Conservation (phyloP, 2,888 invertebrate genomes). For the Mesorhabditis spiculigera region DNA sequence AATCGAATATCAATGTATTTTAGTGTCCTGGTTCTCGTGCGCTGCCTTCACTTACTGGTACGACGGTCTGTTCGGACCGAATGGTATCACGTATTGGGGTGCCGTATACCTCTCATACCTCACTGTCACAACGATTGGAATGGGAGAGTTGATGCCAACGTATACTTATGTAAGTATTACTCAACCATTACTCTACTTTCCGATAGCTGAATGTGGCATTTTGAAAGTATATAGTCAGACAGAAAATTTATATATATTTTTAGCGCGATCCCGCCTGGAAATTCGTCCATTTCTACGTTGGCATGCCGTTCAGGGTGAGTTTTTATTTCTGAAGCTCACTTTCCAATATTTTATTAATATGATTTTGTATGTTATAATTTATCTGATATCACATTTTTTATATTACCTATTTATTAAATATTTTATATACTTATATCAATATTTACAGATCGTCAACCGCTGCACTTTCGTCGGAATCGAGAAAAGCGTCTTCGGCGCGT, state of each 20-base stretch:
- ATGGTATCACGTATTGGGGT: not conserved
- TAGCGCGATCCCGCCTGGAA: constrained; percentile 6
- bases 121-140: not conserved
- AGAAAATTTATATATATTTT: not conserved
- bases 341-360: too few species aligned
- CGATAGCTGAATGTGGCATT: too few species aligned
- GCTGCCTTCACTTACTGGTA: not conserved
- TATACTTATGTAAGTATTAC: not conserved
- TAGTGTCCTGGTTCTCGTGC: constrained; percentile 1
- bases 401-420: too few species aligned
- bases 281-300: constrained; percentile 2
- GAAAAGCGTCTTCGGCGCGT: constrained; percentile 4
- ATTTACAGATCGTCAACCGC: not conserved
- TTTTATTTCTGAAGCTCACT: too few species aligned
- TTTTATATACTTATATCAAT: too few species aligned
- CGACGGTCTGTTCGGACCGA: not conserved
- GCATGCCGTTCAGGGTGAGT: constrained; percentile 4
- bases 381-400: too few species aligned
- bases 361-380: too few species aligned
- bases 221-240: too few species aligned
- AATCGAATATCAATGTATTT: not conserved
- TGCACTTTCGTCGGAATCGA: not conserved
- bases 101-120: not conserved
- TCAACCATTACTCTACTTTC: too few species aligned
- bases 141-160: not conserved